Evolutionary conservation across 2,113 vertebrate species (phyloP).

Genomic region (Tricholaema leucomelas): DNA sequence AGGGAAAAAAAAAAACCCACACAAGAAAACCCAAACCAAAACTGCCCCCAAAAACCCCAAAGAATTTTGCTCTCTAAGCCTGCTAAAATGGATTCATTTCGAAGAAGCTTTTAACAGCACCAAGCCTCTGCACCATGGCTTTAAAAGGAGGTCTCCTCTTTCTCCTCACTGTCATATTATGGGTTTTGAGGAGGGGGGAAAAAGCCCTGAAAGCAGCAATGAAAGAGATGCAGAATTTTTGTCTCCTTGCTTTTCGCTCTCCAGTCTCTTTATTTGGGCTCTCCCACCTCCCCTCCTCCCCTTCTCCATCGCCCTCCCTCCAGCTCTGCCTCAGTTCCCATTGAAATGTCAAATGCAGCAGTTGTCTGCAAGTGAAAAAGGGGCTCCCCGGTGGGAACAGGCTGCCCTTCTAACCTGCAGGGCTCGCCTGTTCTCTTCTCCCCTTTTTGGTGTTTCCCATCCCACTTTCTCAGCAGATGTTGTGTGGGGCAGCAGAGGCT

Average conservation of each 20-base stretch:
- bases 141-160: constrained; percentile 20
- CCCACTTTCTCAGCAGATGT: constrained; percentile 71
- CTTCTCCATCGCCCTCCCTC: constrained; percentile 19
- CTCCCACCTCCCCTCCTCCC: neutral
- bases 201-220: constrained; percentile 42
- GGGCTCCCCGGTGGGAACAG: constrained; percentile 87
- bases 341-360: constrained; percentile 83
- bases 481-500: constrained; percentile 47
- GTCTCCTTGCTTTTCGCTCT: constrained; percentile 31
- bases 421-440: constrained; percentile 66
- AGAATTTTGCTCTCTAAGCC: neutral
- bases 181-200: neutral
- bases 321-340: constrained; percentile 68
- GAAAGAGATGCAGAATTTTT: constrained; percentile 68
- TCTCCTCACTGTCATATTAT: constrained; percentile 45
- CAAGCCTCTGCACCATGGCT: neutral
- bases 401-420: constrained; percentile 86
- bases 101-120: neutral
- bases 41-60: neutral
- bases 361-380: constrained; percentile 82
- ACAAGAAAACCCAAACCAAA: constrained; percentile 27
- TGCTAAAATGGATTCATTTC: constrained; percentile 15
- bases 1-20: neutral
- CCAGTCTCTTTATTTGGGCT: neutral
- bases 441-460: constrained; percentile 63